Evolutionary conservation across 2,888 invertebrate species (phyloP).

Genomic region (Spodoptera exigua): DNA sequence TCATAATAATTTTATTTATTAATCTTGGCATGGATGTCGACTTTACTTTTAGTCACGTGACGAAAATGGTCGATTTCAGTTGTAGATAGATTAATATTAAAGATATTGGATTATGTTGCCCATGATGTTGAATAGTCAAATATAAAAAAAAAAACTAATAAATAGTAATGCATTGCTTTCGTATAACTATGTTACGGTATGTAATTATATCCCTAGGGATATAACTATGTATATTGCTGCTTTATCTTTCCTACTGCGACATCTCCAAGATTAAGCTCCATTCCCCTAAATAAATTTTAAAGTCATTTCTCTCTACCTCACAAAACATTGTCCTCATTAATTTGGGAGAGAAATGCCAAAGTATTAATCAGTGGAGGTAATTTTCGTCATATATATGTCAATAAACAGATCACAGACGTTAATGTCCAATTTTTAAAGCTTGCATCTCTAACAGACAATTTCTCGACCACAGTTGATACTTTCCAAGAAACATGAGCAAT

Average conservation of each 20-base stretch:
- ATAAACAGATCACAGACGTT: slow-evolving; percentile 64
- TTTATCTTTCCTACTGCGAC: too few relatives aligned
- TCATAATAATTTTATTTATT: slow-evolving; percentile 56
- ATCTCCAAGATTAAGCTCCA: too few relatives aligned
- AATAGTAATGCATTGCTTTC: too few relatives aligned
- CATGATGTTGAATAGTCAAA: not conserved
- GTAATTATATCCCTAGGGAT: too few relatives aligned
- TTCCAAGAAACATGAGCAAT: slow-evolving; percentile 64
- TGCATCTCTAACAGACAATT: slow-evolving; percentile 59
- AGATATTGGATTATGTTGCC: slow-evolving; percentile 8
- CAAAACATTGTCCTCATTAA: slow-evolving; percentile 23
- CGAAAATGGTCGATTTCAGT: slow-evolving; percentile 24
- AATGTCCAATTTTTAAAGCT: slow-evolving; percentile 72
- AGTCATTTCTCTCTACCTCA: slow-evolving; percentile 3
- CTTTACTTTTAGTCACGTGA: slow-evolving; percentile 45
- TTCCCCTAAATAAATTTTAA: too few relatives aligned
- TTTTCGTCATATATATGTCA: slow-evolving; percentile 59
- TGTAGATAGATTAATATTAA: not conserved
- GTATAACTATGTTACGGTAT: too few relatives aligned
- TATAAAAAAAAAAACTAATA: too few relatives aligned
- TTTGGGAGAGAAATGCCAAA: slow-evolving; percentile 19
- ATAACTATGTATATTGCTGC: too few relatives aligned
- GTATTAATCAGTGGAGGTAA: slow-evolving; percentile 29
- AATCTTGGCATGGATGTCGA: slow-evolving; percentile 49
- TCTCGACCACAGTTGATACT: slow-evolving; percentile 77